Evolutionary conservation across 2,888 invertebrate genomes (phyloP).

Genomic region (Morinoia aosen): DNA sequence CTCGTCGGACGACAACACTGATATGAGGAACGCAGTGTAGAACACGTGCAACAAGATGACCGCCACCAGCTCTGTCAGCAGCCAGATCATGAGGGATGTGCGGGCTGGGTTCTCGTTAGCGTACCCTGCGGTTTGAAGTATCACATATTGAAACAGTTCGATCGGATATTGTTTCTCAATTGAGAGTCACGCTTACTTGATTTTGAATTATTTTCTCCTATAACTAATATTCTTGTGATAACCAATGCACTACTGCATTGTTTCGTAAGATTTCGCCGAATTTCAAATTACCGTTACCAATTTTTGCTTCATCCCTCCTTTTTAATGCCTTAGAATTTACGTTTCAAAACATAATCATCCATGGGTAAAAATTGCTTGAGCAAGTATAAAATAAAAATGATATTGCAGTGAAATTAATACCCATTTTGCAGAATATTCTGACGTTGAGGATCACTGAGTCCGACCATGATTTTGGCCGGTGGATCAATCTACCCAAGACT

Average conservation of each 20-base stretch:
- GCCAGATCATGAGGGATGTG: not conserved
- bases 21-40: conserved; percentile 30
- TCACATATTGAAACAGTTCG: not conserved
- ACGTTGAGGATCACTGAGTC: not conserved
- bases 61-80: conserved; percentile 2
- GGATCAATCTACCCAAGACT: not conserved
- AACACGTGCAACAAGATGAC: conserved; percentile 23
- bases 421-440: conserved; percentile 34
- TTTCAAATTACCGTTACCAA: not conserved
- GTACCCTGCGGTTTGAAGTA: not conserved
- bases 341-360: not conserved
- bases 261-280: not conserved
- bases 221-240: not conserved
- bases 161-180: not conserved
- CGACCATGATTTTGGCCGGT: not conserved
- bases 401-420: not conserved
- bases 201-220: not conserved
- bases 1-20: not conserved
- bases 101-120: not conserved
- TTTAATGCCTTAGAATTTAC: not conserved
- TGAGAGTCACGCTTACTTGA: not conserved
- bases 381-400: not conserved
- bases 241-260: not conserved
- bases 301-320: not conserved
- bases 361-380: not conserved